Percentiles rank a stretch among this genome's conserved stretches.
These are phyloP conservation scores for Tolmerus cingulatus DNA, from an alignment of 2,888 invertebrate species.

Conservation along the genomic window DNA sequence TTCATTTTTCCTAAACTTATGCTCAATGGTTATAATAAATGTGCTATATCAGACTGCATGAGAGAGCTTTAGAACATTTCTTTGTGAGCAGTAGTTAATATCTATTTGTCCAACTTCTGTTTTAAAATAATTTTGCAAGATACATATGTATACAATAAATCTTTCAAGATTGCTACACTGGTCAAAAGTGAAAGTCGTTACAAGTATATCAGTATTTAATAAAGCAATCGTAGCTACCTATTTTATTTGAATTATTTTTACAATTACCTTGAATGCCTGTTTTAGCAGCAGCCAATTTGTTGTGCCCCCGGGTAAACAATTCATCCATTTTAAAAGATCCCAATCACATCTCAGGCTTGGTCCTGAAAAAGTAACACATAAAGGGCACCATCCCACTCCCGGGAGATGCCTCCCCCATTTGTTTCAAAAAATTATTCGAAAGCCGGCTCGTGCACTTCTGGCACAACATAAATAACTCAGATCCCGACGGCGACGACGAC, in stretches of 20 bases:
- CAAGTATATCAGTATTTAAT: too few relatives aligned
- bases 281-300: neutral
- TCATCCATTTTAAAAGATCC: neutral
- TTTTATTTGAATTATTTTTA: neutral
- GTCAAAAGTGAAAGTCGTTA: too few relatives aligned
- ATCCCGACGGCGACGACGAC: neutral
- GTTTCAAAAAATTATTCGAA: neutral
- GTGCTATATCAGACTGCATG: too few relatives aligned
- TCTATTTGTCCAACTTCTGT: too few relatives aligned
- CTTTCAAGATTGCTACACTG: too few relatives aligned
- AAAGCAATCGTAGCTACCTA: too few relatives aligned
- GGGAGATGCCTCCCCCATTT: neutral
- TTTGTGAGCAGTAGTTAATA: too few relatives aligned
- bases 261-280: neutral
- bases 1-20: too few relatives aligned
- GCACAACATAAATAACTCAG: slow-evolving; percentile 13
- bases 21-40: too few relatives aligned
- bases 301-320: neutral
- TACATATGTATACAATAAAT: too few relatives aligned
- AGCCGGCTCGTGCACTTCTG: neutral
- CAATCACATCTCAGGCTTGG: neutral
- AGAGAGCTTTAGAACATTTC: too few relatives aligned
- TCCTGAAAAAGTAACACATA: neutral
- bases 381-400: neutral
- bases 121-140: too few relatives aligned